Conservation (phyloP, 64 coral and sea anemone species). For the Stichodactyla mertensii region DNA sequence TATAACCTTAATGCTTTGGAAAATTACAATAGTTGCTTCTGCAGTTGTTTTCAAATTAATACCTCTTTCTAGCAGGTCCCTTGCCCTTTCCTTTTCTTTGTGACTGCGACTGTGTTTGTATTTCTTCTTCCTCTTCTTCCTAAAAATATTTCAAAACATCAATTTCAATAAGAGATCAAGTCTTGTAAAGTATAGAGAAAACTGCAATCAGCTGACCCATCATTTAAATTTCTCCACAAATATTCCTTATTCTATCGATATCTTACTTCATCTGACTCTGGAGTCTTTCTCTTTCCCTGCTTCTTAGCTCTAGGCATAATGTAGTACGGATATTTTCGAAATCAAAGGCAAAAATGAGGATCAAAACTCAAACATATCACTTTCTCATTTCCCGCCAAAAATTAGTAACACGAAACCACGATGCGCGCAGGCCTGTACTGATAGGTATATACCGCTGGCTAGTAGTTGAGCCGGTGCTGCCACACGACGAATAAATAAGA, state of each 20-base stretch:
- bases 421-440: background rate
- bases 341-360: background rate
- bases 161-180: too few species aligned
- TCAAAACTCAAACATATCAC: background rate
- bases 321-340: background rate
- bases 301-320: constrained; percentile 58
- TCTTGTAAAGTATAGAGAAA: too few species aligned
- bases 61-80: constrained; percentile 6
- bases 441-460: constrained; percentile 15
- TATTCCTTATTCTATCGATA: background rate
- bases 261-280: constrained; percentile 45
- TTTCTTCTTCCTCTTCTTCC: constrained; percentile 28
- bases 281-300: constrained; percentile 25
- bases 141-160: background rate
- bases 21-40: too few species aligned
- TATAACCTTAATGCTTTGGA: too few species aligned
- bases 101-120: constrained; percentile 18
- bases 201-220: background rate
- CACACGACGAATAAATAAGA: background rate
- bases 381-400: constrained; percentile 16
- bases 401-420: constrained; percentile 16
- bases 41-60: background rate
- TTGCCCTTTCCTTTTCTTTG: constrained; percentile 15
- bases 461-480: background rate
- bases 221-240: background rate